Base-by-base conservation (phyloP, 1,140 invertebrate genomes). In the Brachionus manjavacas region DNA sequence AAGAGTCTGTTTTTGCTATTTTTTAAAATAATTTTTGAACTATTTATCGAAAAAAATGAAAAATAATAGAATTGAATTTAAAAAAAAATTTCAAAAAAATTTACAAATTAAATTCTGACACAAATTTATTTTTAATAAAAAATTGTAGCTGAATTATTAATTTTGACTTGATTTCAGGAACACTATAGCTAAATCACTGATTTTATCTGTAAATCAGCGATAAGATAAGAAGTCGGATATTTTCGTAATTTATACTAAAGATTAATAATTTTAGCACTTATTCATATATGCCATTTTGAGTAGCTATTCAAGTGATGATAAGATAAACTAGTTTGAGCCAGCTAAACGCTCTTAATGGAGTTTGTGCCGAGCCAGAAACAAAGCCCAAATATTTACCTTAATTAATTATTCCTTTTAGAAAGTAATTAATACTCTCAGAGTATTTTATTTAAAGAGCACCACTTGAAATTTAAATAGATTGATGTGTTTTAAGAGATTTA, bases 391-490 rank as follows among this genome's bases (percentile, higher is more conserved):
- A 68, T 68, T 68, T 68, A 68, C 66, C 66, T 68, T 68, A 68
- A 68, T 68, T 68, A 68, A 68, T 68, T 68, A 68, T 68, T 68
- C 66, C 31, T 68, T 68, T 68, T 60, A 60, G 31, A 68, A 68
- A 68, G 66, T 68, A 68, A 68, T 68, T 68, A 68, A 68, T 68
- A 68, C 66, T 68, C 25, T 68, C 14, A 68, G 52, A 20, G 20
- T 60, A 20, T 55, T 55, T 60, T 60, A 60, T 60, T 31, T 68
- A 68, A 68, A 68, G 66, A 68, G 66, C 66, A 31, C 66, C 66
- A 68, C 66, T 68, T 68, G 66, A 68, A 68, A 31, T 68, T 60
- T 60, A 60, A 60, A 60, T 68, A 68, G 66, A 68, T 68, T 68
- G 66, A 68, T 68, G 66, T 31, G 66, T 68, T 35, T 39, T 31